Evolutionary conservation across 1,140 invertebrate species (phyloP), one percentile per base, ranked within the genome.

Genomic region (Uloborus diversus): DNA sequence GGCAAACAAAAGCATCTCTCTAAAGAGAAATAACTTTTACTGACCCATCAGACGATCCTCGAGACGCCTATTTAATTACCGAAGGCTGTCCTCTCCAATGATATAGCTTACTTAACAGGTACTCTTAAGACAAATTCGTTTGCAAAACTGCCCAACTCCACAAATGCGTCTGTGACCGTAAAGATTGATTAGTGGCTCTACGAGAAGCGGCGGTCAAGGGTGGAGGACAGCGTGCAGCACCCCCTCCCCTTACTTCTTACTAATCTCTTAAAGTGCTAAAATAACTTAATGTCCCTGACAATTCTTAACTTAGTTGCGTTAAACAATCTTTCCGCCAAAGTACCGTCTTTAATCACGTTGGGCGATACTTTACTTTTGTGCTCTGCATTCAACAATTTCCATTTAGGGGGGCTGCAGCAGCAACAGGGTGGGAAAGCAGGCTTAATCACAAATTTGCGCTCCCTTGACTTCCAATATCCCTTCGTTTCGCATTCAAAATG

Each of bases 201-300:
- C 37, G 51, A 37, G 59, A 71, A 71, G 68, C 57, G 68, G 42
- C 53, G 68, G 68, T 71, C 68, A 71, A 37, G 32, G 23, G 51
- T 25, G 68, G n/a, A 20, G 37, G 42, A 13, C 1, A 0, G n/a
- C 17, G 5, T 7, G 14, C 28, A 13, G 53, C 68, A 23, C 28
- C 14, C 3, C 3, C 28, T 23, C 23, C 11, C 53, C 11, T 23
- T n/a, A n/a, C n/a, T n/a, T 25, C 20, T 71, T 42, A 71, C 68
- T 71, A 71, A 71, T 71, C 68, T 71, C 68, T 71, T 71, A 71
- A 71, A 71, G 68, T 71, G 68, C 68, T 71, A 71, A 71, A 71
- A 71, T 71, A 71, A 71, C 68, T 71, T 71, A 59, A 71, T 71
- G 68, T 71, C 68, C 20, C 33, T 56, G 59, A 71, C 68, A 71